These are phyloP conservation scores for Coronaproctus castanopsis DNA, from an alignment of 2,888 invertebrate genomes.

Conservation along the genomic window DNA sequence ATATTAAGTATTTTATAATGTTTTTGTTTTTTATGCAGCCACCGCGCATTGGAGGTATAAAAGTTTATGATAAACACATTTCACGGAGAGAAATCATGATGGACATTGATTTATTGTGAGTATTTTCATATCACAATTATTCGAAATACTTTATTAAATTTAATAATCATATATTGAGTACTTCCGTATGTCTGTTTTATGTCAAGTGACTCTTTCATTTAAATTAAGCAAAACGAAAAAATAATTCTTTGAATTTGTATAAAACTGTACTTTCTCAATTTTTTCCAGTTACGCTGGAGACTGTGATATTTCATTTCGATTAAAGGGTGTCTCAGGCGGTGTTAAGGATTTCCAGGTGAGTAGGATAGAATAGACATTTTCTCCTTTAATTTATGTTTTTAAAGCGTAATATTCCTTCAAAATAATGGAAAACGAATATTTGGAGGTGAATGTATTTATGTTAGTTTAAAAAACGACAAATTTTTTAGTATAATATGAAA, in stretches of 20 bases:
- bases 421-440: no score
- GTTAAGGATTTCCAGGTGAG: constrained; percentile 59
- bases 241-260: not conserved
- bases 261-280: not conserved
- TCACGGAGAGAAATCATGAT: constrained; percentile 87
- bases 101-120: constrained; percentile 86
- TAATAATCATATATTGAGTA: not conserved
- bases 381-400: no score
- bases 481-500: no score
- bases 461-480: no score
- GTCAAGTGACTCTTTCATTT: no score
- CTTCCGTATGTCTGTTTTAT: not conserved
- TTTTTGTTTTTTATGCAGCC: no score
- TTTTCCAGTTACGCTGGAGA: constrained; percentile 78
- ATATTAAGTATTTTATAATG: no score
- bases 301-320: constrained; percentile 77
- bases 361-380: not conserved
- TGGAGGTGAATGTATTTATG: no score
- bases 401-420: no score
- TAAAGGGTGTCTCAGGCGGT: constrained; percentile 59
- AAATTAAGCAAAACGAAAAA: no score
- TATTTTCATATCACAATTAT: constrained; percentile 23
- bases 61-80: constrained; percentile 87
- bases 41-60: constrained; percentile 80
- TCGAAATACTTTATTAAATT: no score